Conservation (phyloP, 2,113 vertebrate species). For the Phoxinus phoxinus region DNA sequence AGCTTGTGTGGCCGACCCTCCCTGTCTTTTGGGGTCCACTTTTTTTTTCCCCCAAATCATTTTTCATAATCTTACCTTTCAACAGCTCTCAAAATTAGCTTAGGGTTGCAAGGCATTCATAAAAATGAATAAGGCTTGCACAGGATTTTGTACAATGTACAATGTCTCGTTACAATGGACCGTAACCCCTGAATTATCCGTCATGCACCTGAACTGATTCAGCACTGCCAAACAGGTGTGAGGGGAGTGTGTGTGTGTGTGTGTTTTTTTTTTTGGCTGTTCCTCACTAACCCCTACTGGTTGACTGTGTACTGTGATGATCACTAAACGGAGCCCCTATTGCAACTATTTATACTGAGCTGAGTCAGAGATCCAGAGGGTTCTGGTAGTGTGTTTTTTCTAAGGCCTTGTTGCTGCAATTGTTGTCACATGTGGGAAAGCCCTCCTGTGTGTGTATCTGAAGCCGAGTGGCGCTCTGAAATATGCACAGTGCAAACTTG, state of each 20-base stretch:
- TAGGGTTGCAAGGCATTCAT: not conserved
- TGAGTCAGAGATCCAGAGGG: not conserved
- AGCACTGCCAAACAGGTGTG: slow-evolving; percentile 36
- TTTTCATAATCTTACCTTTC: not conserved
- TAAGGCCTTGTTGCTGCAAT: slow-evolving; percentile 38
- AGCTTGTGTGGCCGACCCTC: slow-evolving; percentile 6
- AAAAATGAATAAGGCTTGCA: not conserved
- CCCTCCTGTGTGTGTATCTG: slow-evolving; percentile 20
- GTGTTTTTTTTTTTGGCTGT: not conserved
- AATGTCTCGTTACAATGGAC: not conserved
- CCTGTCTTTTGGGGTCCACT: slow-evolving; percentile 26
- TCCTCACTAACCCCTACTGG: not conserved
- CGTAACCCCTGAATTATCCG: not conserved
- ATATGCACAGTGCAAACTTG: slow-evolving; percentile 40
- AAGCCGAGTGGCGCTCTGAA: slow-evolving; percentile 10
- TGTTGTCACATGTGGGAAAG: not conserved
- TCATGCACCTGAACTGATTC: slow-evolving; percentile 33
- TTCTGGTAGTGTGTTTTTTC: slow-evolving; percentile 18
- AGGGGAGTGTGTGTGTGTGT: not conserved
- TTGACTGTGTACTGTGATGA: slow-evolving; percentile 40
- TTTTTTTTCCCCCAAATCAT: not conserved
- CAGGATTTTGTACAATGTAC: slow-evolving; percentile 24
- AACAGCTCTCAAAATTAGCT: not conserved
- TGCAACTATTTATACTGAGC: slow-evolving; percentile 16
- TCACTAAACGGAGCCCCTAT: slow-evolving; percentile 19